A percentile compares a stretch with the other conserved stretches of the same genome.
phyloP scores from a whole-genome alignment of 2,888 invertebrate genomes.

The Tetanocera ferruginea region DNA sequence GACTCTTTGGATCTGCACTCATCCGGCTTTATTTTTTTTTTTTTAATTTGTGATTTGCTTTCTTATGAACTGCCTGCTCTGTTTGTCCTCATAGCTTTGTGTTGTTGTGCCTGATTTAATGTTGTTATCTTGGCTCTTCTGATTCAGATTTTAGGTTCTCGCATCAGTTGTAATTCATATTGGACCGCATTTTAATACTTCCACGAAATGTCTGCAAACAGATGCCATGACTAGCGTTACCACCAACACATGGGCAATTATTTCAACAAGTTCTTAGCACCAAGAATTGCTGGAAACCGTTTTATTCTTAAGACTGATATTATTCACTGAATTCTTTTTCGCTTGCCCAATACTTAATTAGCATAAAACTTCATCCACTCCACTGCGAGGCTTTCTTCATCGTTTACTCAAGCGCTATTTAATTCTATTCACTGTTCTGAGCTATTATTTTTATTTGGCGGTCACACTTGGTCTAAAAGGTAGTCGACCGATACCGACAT shows the following conservation, averaged over 20 bases:
- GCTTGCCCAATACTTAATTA: slow-evolving; percentile 40
- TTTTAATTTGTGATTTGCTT: background rate
- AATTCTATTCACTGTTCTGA: background rate
- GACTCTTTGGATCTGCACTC: slow-evolving; percentile 9
- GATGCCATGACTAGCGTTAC: background rate
- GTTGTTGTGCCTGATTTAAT: background rate
- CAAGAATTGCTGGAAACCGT: background rate
- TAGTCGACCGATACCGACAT: slow-evolving; percentile 42
- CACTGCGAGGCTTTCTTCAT: background rate
- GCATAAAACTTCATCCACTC: slow-evolving; percentile 23
- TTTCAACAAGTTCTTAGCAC: slow-evolving; percentile 21
- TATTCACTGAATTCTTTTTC: slow-evolving; percentile 31
- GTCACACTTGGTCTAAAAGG: slow-evolving; percentile 30
- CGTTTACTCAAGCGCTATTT: slow-evolving; percentile 9
- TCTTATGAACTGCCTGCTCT: slow-evolving; percentile 14
- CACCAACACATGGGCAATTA: slow-evolving; percentile 2
- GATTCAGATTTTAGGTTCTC: slow-evolving; percentile 7
- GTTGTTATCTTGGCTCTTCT: background rate
- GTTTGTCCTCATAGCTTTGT: background rate
- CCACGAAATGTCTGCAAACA: slow-evolving; percentile 24
- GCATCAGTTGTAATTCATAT: slow-evolving; percentile 36
- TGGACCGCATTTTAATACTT: slow-evolving; percentile 8
- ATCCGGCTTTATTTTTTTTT: background rate
- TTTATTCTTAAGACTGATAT: background rate
- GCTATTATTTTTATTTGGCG: slow-evolving; percentile 1